Conservation (phyloP, 2,113 vertebrate genomes). For the Condylura cristata region DNA sequence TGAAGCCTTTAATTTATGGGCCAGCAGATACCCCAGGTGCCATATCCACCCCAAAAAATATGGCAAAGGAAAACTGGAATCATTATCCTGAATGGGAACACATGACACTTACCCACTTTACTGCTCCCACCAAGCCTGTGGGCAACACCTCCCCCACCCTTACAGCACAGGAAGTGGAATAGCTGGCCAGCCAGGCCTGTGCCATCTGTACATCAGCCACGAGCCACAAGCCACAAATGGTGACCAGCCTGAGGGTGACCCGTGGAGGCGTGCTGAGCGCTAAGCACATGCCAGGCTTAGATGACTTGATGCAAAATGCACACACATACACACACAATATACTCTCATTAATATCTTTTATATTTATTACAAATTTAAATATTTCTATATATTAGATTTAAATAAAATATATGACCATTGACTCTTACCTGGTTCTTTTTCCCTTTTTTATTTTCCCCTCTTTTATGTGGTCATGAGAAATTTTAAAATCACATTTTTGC, state of each 20-base stretch:
- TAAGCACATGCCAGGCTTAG: not conserved
- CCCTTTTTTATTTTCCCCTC: not conserved
- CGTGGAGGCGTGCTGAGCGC: not conserved
- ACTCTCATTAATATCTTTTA: not conserved
- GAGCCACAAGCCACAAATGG: fast-evolving
- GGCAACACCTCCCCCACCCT: not conserved
- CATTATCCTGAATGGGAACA: not conserved
- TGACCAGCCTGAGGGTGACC: not conserved
- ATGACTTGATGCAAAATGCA: not conserved
- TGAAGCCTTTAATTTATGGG: not conserved
- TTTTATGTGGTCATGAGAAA: not conserved
- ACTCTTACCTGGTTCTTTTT: not conserved
- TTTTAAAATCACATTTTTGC: not conserved
- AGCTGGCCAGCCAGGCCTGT: not conserved
- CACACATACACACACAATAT: not conserved
- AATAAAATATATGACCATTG: not conserved
- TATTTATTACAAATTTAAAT: not conserved
- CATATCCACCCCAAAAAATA: not conserved
- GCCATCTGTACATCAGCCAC: fast-evolving
- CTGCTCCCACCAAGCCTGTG: not conserved
- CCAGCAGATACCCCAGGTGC: not conserved
- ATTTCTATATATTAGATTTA: not conserved
- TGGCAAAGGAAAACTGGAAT: not conserved
- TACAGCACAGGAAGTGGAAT: fast-evolving
- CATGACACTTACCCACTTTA: not conserved